Conservation (phyloP, 1,140 invertebrate genomes). For the Lepidotrigona ventralis region DNA sequence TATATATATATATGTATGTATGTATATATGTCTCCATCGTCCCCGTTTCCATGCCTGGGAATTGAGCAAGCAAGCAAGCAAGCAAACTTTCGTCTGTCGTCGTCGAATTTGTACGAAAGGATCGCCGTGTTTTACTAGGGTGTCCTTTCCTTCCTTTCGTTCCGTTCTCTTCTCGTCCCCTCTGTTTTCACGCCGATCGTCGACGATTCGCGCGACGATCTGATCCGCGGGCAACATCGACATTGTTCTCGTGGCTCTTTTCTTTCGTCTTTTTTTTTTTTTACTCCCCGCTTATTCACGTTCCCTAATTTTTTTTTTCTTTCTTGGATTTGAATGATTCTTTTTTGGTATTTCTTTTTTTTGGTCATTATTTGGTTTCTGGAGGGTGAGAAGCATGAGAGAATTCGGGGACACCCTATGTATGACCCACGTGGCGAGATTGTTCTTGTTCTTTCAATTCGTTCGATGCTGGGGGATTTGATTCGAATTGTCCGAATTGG, state of each 20-base stretch:
- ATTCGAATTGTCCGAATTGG: background rate
- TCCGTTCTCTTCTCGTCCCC: background rate
- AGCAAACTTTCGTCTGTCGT: slow-evolving; percentile 63
- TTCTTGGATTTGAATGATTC: background rate
- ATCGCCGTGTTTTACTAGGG: slow-evolving; percentile 48
- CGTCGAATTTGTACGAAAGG: slow-evolving; percentile 61
- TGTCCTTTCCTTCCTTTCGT: slow-evolving; percentile 40
- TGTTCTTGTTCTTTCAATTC: slow-evolving; percentile 8
- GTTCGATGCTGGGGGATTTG: slow-evolving; percentile 32
- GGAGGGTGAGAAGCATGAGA: slow-evolving; percentile 32
- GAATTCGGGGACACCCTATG: slow-evolving; percentile 58
- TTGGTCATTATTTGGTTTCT: background rate
- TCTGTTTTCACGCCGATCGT: background rate
- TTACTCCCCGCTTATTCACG: background rate
- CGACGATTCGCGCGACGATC: background rate
- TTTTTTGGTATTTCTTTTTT: slow-evolving; percentile 7
- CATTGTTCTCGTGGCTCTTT: background rate
- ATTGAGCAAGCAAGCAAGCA: slow-evolving; percentile 55
- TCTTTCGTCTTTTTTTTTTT: background rate
- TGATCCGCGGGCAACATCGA: background rate
- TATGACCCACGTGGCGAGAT: slow-evolving; percentile 45
- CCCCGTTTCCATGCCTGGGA: slow-evolving; percentile 63
- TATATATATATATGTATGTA: background rate
- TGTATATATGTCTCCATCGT: slow-evolving; percentile 10
- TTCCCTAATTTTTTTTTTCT: background rate